These are phyloP conservation scores for Crotophaga sulcirostris DNA, from an alignment of 2,113 vertebrate genomes.

Conservation along the genomic window DNA sequence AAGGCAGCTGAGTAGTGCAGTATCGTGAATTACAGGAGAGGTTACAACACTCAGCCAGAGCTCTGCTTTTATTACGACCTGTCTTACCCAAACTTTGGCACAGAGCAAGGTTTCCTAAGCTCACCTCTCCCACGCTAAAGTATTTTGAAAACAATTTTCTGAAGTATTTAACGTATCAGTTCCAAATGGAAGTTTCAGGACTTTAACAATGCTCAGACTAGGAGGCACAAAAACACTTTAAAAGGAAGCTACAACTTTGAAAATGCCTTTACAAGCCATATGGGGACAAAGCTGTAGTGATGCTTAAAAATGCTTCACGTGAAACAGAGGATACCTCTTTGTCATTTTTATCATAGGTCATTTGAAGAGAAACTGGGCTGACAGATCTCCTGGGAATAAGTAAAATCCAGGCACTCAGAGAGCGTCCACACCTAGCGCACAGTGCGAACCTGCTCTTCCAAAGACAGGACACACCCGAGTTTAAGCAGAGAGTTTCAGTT, in stretches of 20 bases:
- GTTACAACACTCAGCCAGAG: slow-evolving; percentile 11
- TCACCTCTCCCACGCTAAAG: slow-evolving; percentile 20
- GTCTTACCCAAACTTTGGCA: slow-evolving; percentile 1
- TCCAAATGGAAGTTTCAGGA: background rate
- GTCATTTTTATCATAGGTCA: background rate
- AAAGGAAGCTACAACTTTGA: background rate
- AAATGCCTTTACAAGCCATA: background rate
- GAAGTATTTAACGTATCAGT: background rate
- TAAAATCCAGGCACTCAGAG: background rate
- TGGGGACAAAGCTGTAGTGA: background rate
- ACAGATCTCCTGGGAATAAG: background rate
- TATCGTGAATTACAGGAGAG: slow-evolving; percentile 12
- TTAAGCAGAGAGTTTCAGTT: background rate
- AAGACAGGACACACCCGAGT: background rate
- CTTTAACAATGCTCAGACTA: background rate
- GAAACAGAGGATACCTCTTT: background rate
- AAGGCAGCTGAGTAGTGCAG: background rate
- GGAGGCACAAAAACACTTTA: background rate
- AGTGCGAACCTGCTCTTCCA: background rate
- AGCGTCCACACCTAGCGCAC: background rate
- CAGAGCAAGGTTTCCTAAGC: slow-evolving; percentile 5
- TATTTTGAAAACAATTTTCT: slow-evolving; percentile 19
- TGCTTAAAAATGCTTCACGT: background rate
- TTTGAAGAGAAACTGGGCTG: background rate
- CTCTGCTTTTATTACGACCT: slow-evolving; percentile 1